Percentiles rank a stretch among this genome's conserved stretches.
These are phyloP conservation scores for Tragelaphus strepsiceros DNA, from an alignment of 2,113 vertebrate species.

Conservation along the genomic window DNA sequence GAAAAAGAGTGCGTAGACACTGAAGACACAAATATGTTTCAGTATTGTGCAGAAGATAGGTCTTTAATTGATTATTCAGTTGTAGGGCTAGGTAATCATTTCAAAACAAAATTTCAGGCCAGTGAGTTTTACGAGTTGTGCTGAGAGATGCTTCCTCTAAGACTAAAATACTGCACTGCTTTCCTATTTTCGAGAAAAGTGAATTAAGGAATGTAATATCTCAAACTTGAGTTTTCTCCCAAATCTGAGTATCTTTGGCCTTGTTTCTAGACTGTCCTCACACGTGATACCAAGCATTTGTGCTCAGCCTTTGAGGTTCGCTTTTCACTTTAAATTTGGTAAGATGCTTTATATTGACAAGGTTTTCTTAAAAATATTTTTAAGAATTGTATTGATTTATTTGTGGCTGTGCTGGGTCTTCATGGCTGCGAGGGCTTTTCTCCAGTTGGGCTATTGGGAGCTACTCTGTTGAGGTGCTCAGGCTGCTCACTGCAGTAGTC, in stretches of 20 bases:
- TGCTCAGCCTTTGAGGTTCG: neutral
- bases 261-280: neutral
- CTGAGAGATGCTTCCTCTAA: neutral
- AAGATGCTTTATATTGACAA: neutral
- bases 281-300: neutral
- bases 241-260: neutral
- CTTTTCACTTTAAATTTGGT: neutral
- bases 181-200: neutral
- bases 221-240: neutral
- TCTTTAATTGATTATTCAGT: neutral
- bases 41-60: neutral
- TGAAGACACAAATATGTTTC: neutral
- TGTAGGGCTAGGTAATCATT: neutral
- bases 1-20: neutral
- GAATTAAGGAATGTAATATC: neutral
- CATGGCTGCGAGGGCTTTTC: neutral
- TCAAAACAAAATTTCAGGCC: neutral
- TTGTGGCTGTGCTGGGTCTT: neutral
- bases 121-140: neutral
- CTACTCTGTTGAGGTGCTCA: neutral
- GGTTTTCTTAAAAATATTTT: neutral
- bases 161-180: neutral
- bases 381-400: neutral
- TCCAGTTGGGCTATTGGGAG: neutral
- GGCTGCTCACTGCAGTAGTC: accelerated